Conservation (phyloP, 2,797 vertebrate genomes). For the Zalophus californianus region DNA sequence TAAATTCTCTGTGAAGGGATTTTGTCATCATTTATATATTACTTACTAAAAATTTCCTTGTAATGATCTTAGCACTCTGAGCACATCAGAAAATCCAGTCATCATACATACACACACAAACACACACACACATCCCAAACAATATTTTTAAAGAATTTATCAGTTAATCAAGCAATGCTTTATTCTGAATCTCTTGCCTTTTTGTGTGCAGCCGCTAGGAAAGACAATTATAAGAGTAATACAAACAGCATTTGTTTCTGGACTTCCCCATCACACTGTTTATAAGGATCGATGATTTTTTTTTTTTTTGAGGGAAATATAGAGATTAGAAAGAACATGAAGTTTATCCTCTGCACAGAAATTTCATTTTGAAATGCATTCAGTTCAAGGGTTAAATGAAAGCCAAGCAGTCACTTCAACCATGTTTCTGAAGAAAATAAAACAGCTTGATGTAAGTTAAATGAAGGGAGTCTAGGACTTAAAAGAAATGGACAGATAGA, state of each 20-base stretch:
- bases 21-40: constrained; percentile 73
- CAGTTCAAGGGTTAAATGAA: constrained; percentile 88
- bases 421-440: constrained; percentile 89
- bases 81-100: constrained; percentile 62
- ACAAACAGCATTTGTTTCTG: constrained; percentile 79
- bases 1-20: constrained; percentile 78
- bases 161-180: constrained; percentile 46
- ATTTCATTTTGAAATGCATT: constrained; percentile 82
- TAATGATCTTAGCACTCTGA: constrained; percentile 67
- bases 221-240: constrained; percentile 81
- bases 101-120: background rate
- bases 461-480: constrained; percentile 88
- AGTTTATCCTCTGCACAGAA: constrained; percentile 52
- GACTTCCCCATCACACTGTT: constrained; percentile 80
- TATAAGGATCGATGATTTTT: constrained; percentile 78
- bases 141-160: constrained; percentile 31
- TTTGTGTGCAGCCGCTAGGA: constrained; percentile 58
- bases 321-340: constrained; percentile 77
- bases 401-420: constrained; percentile 87
- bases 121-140: background rate
- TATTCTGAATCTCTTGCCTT: constrained; percentile 75
- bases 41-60: constrained; percentile 81
- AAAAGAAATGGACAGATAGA: constrained; percentile 90
- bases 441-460: constrained; percentile 88
- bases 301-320: constrained; percentile 75